Conservation (phyloP, 2,888 invertebrate species). For the Anoncus sp. region DNA sequence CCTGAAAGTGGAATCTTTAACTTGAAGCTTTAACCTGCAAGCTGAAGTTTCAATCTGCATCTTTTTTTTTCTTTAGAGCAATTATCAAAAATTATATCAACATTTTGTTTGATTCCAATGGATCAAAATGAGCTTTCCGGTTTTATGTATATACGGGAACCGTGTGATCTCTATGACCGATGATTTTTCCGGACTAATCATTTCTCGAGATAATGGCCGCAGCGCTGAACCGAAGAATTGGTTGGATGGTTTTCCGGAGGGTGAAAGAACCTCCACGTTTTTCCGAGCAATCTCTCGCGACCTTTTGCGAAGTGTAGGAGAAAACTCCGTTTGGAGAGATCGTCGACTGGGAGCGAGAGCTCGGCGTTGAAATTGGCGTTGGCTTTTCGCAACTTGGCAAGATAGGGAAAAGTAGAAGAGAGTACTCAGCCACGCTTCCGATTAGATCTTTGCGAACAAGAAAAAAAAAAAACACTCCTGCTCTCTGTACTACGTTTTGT, state of each 20-base stretch:
- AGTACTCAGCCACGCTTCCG: conserved; percentile 54
- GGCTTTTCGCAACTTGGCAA: conserved; percentile 27
- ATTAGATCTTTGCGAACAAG: conserved; percentile 56
- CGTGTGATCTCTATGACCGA: not conserved
- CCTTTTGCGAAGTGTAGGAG: conserved; percentile 9
- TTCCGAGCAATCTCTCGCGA: conserved; percentile 20
- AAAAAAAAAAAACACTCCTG: conserved; percentile 36
- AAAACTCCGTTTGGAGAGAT: conserved; percentile 22
- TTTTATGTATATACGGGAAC: too few relatives aligned
- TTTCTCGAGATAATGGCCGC: conserved; percentile 19
- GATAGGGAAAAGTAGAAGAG: conserved; percentile 44
- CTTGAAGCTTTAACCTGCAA: too few relatives aligned
- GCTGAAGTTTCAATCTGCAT: too few relatives aligned
- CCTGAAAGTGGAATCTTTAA: too few relatives aligned
- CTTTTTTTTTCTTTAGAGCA: not conserved
- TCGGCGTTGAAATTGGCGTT: conserved; percentile 52
- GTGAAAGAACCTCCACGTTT: conserved; percentile 12
- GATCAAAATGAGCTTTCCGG: too few relatives aligned
- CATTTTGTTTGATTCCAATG: not conserved
- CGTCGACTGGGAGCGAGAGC: conserved; percentile 21
- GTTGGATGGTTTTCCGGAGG: conserved; percentile 24
- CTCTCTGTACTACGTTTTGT: conserved; percentile 35
- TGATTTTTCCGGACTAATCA: conserved; percentile 29
- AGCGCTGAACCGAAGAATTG: conserved; percentile 19
- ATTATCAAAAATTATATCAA: not conserved